phyloP scores from a whole-genome alignment of 2,797 vertebrate genomes.

The Lacerta viridis region DNA sequence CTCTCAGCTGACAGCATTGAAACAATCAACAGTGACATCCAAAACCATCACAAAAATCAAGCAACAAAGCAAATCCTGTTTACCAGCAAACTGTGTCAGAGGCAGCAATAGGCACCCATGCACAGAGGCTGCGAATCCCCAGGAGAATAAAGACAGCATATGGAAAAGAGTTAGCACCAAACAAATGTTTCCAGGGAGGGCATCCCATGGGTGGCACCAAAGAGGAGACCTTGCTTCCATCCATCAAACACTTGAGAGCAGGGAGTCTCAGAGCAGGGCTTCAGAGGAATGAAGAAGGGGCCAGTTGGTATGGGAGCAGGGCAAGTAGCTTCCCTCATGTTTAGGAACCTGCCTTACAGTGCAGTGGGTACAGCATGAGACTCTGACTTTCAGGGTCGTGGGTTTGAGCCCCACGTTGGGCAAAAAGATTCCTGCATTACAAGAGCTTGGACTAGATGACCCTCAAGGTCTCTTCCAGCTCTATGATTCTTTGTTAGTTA shows the following conservation, averaged over 20 bases:
- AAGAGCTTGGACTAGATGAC: no score
- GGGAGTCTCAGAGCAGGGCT: no score
- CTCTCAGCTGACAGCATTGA: not conserved
- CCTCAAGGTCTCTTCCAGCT: no score
- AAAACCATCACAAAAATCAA: not conserved
- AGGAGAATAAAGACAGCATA: not conserved
- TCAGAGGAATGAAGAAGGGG: no score
- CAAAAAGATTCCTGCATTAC: no score
- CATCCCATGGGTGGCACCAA: not conserved
- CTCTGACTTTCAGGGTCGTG: no score
- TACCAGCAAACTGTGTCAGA: not conserved
- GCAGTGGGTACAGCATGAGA: no score
- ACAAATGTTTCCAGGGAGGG: not conserved
- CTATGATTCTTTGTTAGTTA: no score
- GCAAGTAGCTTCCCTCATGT: not conserved
- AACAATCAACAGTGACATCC: not conserved
- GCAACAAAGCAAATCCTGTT: not conserved
- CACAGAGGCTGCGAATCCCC: not conserved
- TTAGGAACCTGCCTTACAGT: not conserved
- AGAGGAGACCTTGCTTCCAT: not conserved
- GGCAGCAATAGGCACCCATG: not conserved
- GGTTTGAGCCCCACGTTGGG: no score
- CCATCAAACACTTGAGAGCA: no score
- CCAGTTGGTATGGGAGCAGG: not conserved
- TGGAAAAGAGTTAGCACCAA: no score